Percentiles rank a stretch among this genome's conserved stretches.
phyloP scores from a whole-genome alignment of 2,113 vertebrate species.

The Meles meles region DNA sequence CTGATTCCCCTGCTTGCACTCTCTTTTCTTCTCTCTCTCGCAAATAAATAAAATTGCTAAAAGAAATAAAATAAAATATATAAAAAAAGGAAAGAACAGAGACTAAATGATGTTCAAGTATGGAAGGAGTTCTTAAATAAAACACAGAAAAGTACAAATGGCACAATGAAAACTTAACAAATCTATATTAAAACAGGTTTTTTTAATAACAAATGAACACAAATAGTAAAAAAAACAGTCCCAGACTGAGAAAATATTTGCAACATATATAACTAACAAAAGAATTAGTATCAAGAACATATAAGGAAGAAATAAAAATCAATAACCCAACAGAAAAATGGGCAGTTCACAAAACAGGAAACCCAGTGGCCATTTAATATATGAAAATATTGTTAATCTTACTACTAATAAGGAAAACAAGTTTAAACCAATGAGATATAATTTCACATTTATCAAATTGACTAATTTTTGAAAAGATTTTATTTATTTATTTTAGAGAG shows the following conservation, averaged over 20 bases:
- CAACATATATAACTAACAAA: neutral
- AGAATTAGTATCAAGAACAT: neutral
- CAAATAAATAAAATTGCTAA: too few species aligned
- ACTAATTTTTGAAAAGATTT: neutral
- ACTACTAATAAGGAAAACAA: neutral
- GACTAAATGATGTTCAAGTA: neutral
- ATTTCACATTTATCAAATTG: neutral
- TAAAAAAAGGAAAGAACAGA: neutral
- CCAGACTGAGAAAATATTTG: neutral
- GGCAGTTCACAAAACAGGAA: neutral
- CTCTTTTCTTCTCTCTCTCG: too few species aligned
- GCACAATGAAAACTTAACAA: neutral
- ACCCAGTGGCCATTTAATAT: neutral
- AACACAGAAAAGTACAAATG: neutral
- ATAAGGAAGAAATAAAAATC: neutral
- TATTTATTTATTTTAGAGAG: neutral
- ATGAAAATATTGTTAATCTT: neutral
- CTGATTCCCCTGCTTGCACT: too few species aligned
- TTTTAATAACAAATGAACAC: neutral
- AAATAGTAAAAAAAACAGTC: neutral
- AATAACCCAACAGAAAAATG: neutral
- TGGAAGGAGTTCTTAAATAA: slow-evolving; percentile 5
- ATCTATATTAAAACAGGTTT: neutral
- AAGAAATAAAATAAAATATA: neutral
- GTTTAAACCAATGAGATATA: neutral